Base-by-base conservation (phyloP, 1,140 invertebrate genomes). In the Drosophila guanche region DNA sequence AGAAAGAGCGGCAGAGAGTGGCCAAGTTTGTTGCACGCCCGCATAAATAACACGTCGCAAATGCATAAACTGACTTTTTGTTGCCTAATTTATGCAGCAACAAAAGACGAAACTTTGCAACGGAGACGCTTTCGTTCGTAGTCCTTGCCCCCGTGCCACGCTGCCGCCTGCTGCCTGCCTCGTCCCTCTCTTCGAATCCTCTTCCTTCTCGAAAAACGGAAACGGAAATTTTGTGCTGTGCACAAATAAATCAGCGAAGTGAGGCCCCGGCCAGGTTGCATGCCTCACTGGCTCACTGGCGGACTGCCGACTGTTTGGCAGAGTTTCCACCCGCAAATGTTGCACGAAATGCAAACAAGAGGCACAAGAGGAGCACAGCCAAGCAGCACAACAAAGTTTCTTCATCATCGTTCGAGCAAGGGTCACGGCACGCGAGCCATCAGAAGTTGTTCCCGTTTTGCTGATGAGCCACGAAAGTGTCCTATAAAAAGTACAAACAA, bases 161-260 rank as follows among this genome's bases (percentile, higher is more conserved):
- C 52, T n/a, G 8, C 25, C 25, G n/a, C 6, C 8, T 12, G 0
- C 16, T 40, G 2, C 1, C 22, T 12, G 42, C 46, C 62, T 6
- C 53, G 27, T 27, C 23, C 22, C 8, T 14, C 33, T 29, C 27
- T 37, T 46, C 14, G 52, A 23, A 41, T 37, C 10, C 10, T 10
- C 33, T 37, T 37, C 33, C 29, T 33, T 4, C 33, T 37, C 16
- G 1, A 10, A 48, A 48, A 69, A 53, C 81, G 80, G 81, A 85
- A 85, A 86, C 81, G 80, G 73, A 86, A 86, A 85, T 86, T 86
- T 85, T 86, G 81, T 86, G 76, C 80, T 85, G 72, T 86, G 81
- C 72, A 79, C 76, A 85, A 85, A 85, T 88, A 86, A 86, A 88
- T 86, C 83, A 86, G 76, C 76, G 59, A 69, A 73, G 52, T 62